Base-by-base conservation (phyloP, 2,888 invertebrate species). In the Neuroscelio doddi region DNA sequence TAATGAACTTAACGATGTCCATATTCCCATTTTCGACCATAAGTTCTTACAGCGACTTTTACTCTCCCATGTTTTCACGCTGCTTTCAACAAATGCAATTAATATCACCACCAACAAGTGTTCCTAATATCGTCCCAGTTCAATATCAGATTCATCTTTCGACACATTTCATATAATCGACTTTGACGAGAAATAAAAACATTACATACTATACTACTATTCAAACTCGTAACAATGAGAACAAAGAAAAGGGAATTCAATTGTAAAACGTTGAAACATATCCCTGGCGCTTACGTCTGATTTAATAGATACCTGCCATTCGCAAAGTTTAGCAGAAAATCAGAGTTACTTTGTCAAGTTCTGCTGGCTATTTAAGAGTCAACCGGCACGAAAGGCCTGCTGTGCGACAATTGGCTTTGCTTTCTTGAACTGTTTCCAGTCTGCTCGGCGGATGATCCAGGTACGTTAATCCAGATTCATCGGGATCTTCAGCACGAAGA, bases 271-370 rank as follows among this genome's bases (percentile, higher is more conserved):
- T n/a, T n/a, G 41, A 34, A 46, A 59, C 21, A 46, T 24, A 12
- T 36, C 32, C 10, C 15, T 46, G 47, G 52, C 32, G 51, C 42
- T 38, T n/a, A n/a, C n/a, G n/a, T n/a, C n/a, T n/a, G n/a, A n/a
- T n/a, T n/a, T n/a, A n/a, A 27, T 5, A 5, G 21, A 27, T 30
- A 4, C 17, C 16, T 16, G 8, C 38, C n/a, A n/a, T n/a, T n/a
- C n/a, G n/a, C n/a, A n/a, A n/a, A n/a, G n/a, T n/a, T n/a, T n/a
- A 16, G 14, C 16, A 8, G 9, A 34, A 14, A 27, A 15, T 29
- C 42, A 63, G 52, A 57, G 64, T 57, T 64, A 58, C 39, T 53
- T 64, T 64, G 64, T 65, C 52, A 59, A 65, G 51, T 15, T 38
- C 17, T 47, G 9, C 12, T 16, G 41, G 1, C 2, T 10, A n/a